Evolutionary conservation across 2,888 invertebrate genomes (phyloP).

Genomic region (Oeneis ivallda): DNA sequence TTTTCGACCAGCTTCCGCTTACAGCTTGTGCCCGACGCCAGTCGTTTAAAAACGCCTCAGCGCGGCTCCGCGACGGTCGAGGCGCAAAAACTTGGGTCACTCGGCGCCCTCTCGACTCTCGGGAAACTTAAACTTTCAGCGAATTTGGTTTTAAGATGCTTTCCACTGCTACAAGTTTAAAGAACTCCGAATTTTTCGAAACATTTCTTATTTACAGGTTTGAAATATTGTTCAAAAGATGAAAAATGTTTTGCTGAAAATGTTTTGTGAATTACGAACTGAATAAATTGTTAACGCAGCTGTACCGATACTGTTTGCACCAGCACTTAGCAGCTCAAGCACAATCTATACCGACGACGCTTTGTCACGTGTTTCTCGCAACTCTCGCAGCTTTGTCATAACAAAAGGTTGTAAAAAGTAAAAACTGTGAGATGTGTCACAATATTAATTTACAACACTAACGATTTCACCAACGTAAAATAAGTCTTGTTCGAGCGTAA

Average conservation of each 20-base stretch:
- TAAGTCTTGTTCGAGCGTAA: too few relatives aligned
- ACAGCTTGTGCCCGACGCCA: neutral
- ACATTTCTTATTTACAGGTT: neutral
- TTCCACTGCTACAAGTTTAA: neutral
- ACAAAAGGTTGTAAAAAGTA: too few relatives aligned
- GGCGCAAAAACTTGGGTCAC: conserved; percentile 47
- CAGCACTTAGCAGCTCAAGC: too few relatives aligned
- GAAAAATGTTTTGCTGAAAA: neutral
- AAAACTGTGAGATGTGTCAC: too few relatives aligned
- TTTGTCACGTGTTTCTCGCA: too few relatives aligned
- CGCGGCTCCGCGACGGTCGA: neutral
- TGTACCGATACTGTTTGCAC: too few relatives aligned
- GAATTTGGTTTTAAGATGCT: conserved; percentile 52
- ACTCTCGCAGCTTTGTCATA: too few relatives aligned
- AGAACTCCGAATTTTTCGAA: neutral
- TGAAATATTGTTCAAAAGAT: too few relatives aligned
- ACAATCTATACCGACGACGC: too few relatives aligned
- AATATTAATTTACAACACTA: too few relatives aligned
- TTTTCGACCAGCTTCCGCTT: neutral
- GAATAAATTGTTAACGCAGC: too few relatives aligned
- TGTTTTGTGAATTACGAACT: neutral
- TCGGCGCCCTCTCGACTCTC: neutral
- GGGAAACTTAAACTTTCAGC: conserved; percentile 29
- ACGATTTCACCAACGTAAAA: too few relatives aligned
- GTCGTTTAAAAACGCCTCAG: conserved; percentile 5